A percentile compares a stretch with the other conserved stretches of the same genome.
Evolutionary conservation across 2,888 invertebrate genomes (phyloP).

Genomic region (Cinara cedri): DNA sequence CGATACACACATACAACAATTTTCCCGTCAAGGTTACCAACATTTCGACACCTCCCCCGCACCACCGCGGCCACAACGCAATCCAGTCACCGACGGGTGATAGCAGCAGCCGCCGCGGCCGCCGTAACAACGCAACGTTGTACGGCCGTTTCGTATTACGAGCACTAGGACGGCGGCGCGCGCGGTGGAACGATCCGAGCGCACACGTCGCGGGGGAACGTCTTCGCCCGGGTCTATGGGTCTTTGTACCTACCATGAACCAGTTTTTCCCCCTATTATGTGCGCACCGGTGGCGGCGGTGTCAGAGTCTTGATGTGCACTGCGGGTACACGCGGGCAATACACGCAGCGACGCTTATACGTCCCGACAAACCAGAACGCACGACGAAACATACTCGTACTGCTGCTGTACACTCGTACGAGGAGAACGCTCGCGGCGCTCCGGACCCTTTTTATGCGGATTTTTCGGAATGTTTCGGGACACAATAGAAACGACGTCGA

Average conservation of each 20-base stretch:
- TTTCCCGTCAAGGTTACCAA: slow-evolving; percentile 56
- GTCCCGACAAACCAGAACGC: background rate
- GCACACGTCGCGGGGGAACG: slow-evolving; percentile 44
- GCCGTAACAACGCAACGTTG: slow-evolving; percentile 17
- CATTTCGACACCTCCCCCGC: slow-evolving; percentile 56
- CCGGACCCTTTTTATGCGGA: slow-evolving; percentile 1
- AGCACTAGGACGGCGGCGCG: background rate
- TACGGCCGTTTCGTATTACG: slow-evolving; percentile 7
- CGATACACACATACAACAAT: slow-evolving; percentile 43
- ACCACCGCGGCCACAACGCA: slow-evolving; percentile 20
- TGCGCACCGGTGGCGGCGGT: background rate
- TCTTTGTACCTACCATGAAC: slow-evolving; percentile 55
- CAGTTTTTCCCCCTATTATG: slow-evolving; percentile 40
- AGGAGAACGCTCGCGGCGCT: background rate
- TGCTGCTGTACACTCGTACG: background rate
- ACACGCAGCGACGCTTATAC: background rate
- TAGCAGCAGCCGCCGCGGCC: slow-evolving; percentile 19
- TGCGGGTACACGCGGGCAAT: background rate
- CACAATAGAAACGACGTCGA: background rate
- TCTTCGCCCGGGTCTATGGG: slow-evolving; percentile 47
- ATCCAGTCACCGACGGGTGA: slow-evolving; percentile 43
- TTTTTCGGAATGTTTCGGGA: slow-evolving; percentile 15
- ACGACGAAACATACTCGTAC: background rate
- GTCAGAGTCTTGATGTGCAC: background rate
- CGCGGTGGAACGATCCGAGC: slow-evolving; percentile 36